Evolutionary conservation across 92 coral and sea anemone species (phyloP), one percentile per base, ranked within the genome.

Genomic region (Chrysogorgia sp.): DNA sequence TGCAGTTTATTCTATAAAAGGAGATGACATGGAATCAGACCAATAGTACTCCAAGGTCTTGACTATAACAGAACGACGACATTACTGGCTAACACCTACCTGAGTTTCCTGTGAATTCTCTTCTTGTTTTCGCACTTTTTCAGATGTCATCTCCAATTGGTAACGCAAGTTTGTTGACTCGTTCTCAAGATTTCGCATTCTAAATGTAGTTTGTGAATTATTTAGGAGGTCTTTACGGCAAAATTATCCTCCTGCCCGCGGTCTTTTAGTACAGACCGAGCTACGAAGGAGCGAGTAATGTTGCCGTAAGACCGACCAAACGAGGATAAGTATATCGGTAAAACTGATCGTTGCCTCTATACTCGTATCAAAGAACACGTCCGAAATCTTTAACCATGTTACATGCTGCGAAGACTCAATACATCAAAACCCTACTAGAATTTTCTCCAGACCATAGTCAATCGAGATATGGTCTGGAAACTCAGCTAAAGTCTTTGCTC

Each of bases 51-150:
- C 26, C 1, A 7, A 29, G 10, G 1, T 22, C 29, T 0, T 21
- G 22, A 57, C 29, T 2, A 1, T 8, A 10, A 19, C 2, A 61
- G 29, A 37, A 47, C 53, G 15, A 6, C 53, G n/a, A 47, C n/a
- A 47, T 47, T 15, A 15, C 53, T 47, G n/a, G n/a, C n/a, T n/a
- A 47, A 6, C 53, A 15, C n/a, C 15, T 35, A 92, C 97, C 92
- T 92, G 96, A 24, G 91, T 77, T 35, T 87, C 81, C 25, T 84
- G 58, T 22, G 92, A 80, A 12, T 87, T 81, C 50, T 89, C 93
- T 67, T 94, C 97, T 9, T 87, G 90, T 43, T 80, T 89, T 58
- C 90, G 79, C 2, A 84, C 53, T 72, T 89, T 94, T 14, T 87
- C 93, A 6, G 77, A 71, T 14, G 86, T 85, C 17, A 71, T 76